Percentiles rank a stretch among this genome's conserved stretches.
Conservation (phyloP, 2,888 invertebrate species). For the Carpatolechia fugitivella region DNA sequence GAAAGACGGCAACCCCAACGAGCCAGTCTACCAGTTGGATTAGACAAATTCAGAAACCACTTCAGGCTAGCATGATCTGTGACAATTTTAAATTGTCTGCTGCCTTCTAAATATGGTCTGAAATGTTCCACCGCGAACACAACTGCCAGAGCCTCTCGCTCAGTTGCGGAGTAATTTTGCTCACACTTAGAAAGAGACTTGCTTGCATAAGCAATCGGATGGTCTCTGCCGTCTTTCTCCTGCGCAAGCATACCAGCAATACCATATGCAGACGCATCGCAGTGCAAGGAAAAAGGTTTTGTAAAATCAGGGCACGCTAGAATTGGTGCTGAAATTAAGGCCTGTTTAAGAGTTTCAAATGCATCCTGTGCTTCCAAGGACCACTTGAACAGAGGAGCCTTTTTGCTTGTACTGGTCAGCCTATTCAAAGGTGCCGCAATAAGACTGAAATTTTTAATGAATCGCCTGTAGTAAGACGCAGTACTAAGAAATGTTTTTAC, state of each 20-base stretch:
- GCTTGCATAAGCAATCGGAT: slow-evolving; percentile 3
- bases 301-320: not conserved
- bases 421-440: slow-evolving; percentile 14
- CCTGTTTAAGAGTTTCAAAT: not conserved
- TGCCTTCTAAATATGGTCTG: not conserved
- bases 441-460: slow-evolving; percentile 17
- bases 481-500: slow-evolving; percentile 13
- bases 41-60: slow-evolving; percentile 2
- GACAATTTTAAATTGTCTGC: not conserved
- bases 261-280: not conserved
- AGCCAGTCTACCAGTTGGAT: slow-evolving; percentile 15
- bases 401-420: not conserved
- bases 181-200: not conserved
- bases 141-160: slow-evolving; percentile 6
- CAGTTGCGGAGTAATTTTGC: not conserved
- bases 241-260: not conserved
- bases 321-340: not conserved
- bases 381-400: slow-evolving; percentile 12
- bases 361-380: slow-evolving; percentile 11
- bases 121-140: slow-evolving; percentile 1
- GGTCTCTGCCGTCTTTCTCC: not conserved
- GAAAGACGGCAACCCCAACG: slow-evolving; percentile 16
- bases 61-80: slow-evolving; percentile 2
- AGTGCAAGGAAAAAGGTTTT: not conserved
- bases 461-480: slow-evolving; percentile 18